phyloP scores from a whole-genome alignment of 2,888 invertebrate species.

The Athetis lepigone region DNA sequence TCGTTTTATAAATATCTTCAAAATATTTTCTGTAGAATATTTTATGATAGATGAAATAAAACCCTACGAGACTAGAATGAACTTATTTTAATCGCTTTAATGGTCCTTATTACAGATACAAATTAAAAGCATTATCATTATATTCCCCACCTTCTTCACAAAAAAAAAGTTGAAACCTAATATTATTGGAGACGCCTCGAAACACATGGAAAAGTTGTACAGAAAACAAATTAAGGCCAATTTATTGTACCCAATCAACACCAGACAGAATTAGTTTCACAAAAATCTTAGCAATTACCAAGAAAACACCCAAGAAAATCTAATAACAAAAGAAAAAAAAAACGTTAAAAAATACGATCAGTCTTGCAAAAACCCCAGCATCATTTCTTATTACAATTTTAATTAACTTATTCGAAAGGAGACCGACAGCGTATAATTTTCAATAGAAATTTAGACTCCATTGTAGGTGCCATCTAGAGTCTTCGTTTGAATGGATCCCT shows the following conservation, averaged over 20 bases:
- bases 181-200: too few relatives aligned
- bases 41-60: not conserved
- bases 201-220: too few relatives aligned
- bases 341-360: conserved; percentile 49
- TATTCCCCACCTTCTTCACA: too few relatives aligned
- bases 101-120: too few relatives aligned
- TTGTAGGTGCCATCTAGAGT: conserved; percentile 55
- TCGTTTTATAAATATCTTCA: not conserved
- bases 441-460: conserved; percentile 64
- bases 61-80: not conserved
- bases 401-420: conserved; percentile 67
- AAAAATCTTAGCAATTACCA: conserved; percentile 15
- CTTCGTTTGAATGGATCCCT: conserved; percentile 42
- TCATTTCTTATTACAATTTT: conserved; percentile 69
- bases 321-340: conserved; percentile 40
- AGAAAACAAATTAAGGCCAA: conserved; percentile 16
- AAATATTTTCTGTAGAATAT: not conserved
- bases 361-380: conserved; percentile 50
- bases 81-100: too few relatives aligned
- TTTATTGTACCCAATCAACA: conserved; percentile 39
- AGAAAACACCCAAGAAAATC: conserved; percentile 33
- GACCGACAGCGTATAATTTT: conserved; percentile 55
- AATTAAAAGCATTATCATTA: too few relatives aligned
- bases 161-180: too few relatives aligned
- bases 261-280: conserved; percentile 7